Base-by-base conservation (phyloP, 1,140 invertebrate species). In the Drosophila tsacasi region DNA sequence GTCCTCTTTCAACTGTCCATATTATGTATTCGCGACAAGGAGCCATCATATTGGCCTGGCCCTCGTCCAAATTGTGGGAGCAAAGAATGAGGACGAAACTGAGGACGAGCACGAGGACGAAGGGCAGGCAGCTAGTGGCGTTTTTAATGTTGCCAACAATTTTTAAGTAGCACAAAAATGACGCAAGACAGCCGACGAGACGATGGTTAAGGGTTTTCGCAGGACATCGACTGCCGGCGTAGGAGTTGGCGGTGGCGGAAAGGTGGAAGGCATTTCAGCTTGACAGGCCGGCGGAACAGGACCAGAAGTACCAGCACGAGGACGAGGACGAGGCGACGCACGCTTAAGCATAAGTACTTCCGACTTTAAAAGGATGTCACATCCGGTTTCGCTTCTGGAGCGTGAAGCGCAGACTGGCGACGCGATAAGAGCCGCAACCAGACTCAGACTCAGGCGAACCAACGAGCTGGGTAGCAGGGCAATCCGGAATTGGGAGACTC, bases 301-400 rank as follows among this genome's bases (percentile, higher is more conserved):
- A 39, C 30, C 5, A 15, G 9, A 2, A 58, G 40, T 23, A 55
- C 21, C 5, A 27, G 8, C 4, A 10, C 15, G 19, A 32, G 19
- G 52, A 58, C 75, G 40, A 59, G 64, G 55, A 52, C 74, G 71
- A 54, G 68, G 60, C 83, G 81, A 85, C 86, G 91, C 85, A 91
- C 83, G 90, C 90, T 92, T 92, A 91, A 92, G 78, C 89, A 91
- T 92, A 92, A 92, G 90, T 92, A 92, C 90, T 92, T 92, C 90
- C 90, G 90, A 92, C 90, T 92, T 92, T 92, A 92, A 92, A 92
- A 92, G 90, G 86, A 92, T 92, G 90, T 92, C 90, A 92, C 90
- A 91, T 92, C 90, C 90, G 83, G 77, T 92, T 87, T 81, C 81
- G 76, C 60, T 83, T 91, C 79, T 83, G 86, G 86, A 90, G 86